A percentile compares a stretch with the other conserved stretches of the same genome.
These are phyloP conservation scores for Aeoliscus strigatus DNA, from an alignment of 2,797 vertebrate genomes.

Conservation along the genomic window DNA sequence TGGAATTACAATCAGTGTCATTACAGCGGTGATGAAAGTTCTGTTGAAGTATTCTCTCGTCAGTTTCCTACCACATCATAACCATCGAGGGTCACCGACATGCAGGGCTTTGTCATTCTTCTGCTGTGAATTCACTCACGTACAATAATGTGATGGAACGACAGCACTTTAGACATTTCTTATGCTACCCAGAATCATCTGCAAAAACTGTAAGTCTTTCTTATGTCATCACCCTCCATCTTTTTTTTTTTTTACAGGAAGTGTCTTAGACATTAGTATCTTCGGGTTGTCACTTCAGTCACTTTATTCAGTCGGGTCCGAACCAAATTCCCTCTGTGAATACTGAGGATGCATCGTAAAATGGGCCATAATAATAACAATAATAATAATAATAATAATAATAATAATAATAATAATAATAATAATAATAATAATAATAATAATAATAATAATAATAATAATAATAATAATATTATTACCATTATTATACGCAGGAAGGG, in stretches of 20 bases:
- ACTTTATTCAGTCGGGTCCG: too few species aligned
- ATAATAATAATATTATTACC: too few species aligned
- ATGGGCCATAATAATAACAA: too few species aligned
- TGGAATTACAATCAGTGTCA: constrained; percentile 35
- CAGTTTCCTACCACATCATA: constrained; percentile 13
- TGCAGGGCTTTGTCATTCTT: constrained; percentile 24
- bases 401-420: too few species aligned
- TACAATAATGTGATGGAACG: constrained; percentile 16
- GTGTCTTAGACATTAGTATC: too few species aligned
- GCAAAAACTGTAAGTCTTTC: constrained; percentile 5
- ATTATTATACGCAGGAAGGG: too few species aligned
- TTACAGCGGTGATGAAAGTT: constrained; percentile 16
- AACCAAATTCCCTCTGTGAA: too few species aligned
- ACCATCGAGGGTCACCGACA: constrained; percentile 9
- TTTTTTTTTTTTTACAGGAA: constrained; percentile 6
- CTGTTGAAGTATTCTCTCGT: constrained; percentile 23
- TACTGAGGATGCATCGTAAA: too few species aligned
- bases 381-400: too few species aligned
- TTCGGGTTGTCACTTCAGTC: too few species aligned
- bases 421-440: too few species aligned
- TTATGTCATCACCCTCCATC: constrained; percentile 6
- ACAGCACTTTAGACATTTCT: constrained; percentile 13
- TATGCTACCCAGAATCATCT: constrained; percentile 15
- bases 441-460: too few species aligned
- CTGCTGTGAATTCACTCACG: constrained; percentile 15